Evolutionary conservation across 2,888 invertebrate genomes (phyloP).

Genomic region (Achlya flavicornis): DNA sequence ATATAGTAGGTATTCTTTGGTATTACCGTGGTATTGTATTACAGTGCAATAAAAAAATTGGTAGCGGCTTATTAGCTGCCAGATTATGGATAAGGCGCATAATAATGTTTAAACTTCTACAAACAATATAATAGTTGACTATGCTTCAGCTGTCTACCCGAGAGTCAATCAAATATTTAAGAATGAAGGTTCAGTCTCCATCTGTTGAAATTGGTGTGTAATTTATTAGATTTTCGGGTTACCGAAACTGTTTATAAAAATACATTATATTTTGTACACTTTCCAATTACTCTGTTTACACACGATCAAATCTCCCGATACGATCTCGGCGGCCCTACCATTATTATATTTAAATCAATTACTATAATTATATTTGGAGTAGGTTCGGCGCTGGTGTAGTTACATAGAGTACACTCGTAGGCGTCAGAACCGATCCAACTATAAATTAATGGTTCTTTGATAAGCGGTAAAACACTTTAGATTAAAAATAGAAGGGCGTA

Average conservation of each 20-base stretch:
- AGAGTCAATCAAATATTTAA: no score
- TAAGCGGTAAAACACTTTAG: slow-evolving; percentile 77
- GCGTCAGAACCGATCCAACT: slow-evolving; percentile 61
- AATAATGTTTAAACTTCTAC: no score
- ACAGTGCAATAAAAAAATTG: no score
- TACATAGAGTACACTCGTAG: slow-evolving; percentile 50
- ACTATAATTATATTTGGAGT: slow-evolving; percentile 73
- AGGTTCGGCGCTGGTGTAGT: slow-evolving; percentile 29
- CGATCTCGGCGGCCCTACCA: slow-evolving; percentile 59
- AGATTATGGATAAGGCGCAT: no score
- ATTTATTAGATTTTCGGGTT: neutral
- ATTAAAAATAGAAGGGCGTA: slow-evolving; percentile 69
- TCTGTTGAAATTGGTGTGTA: no score
- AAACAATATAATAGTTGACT: no score
- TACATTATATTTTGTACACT: slow-evolving; percentile 15
- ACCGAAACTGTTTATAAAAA: slow-evolving; percentile 9
- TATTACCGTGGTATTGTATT: no score
- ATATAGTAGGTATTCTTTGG: no score
- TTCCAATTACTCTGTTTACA: slow-evolving; percentile 69
- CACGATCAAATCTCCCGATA: slow-evolving; percentile 57
- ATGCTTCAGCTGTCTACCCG: no score
- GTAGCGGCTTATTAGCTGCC: no score
- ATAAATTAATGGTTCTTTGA: slow-evolving; percentile 74
- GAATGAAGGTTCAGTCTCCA: no score
- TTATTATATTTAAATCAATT: slow-evolving; percentile 82